Conservation (phyloP, 2,113 vertebrate genomes). For the Nansenia antarctica region DNA sequence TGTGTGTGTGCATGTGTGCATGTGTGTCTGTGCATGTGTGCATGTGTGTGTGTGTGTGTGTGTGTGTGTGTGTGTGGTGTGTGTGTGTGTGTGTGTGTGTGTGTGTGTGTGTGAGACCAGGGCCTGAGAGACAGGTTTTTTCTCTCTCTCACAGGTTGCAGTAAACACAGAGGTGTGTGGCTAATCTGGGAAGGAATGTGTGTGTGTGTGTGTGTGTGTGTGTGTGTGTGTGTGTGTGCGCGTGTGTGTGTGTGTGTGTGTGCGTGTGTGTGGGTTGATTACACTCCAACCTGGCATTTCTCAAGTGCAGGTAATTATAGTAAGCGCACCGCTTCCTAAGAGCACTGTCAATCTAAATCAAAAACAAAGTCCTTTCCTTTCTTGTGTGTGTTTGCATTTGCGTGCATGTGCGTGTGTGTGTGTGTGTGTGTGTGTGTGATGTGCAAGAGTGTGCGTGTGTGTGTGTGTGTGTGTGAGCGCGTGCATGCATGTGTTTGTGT, state of each 20-base stretch:
- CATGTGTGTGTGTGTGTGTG: slow-evolving; percentile 19
- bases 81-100: slow-evolving; percentile 8
- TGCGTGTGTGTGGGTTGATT: slow-evolving; percentile 71
- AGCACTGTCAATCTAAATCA: slow-evolving; percentile 78
- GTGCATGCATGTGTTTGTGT: slow-evolving; percentile 14
- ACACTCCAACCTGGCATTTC: slow-evolving; percentile 71
- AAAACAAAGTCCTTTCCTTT: slow-evolving; percentile 45
- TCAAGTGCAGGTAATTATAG: slow-evolving; percentile 79
- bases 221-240: slow-evolving; percentile 25
- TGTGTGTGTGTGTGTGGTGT: no score
- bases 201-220: slow-evolving; percentile 53
- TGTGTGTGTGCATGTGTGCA: slow-evolving; percentile 12
- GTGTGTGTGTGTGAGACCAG: not conserved
- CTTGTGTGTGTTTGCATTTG: no score
- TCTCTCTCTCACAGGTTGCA: slow-evolving; percentile 66
- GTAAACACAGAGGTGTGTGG: slow-evolving; percentile 61
- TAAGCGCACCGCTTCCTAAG: slow-evolving; percentile 73
- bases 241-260: slow-evolving; percentile 25
- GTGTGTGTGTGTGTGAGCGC: slow-evolving; percentile 26
- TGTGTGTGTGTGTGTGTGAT: slow-evolving; percentile 6
- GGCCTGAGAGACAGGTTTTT: slow-evolving; percentile 40
- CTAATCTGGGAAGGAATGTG: slow-evolving; percentile 80
- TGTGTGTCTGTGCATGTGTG: not conserved
- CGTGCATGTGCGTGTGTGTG: slow-evolving; percentile 10
- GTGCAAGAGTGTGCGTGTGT: slow-evolving; percentile 44